These are phyloP conservation scores for Caenorhabditis becei DNA, from an alignment of 2,888 invertebrate species.

Conservation along the genomic window DNA sequence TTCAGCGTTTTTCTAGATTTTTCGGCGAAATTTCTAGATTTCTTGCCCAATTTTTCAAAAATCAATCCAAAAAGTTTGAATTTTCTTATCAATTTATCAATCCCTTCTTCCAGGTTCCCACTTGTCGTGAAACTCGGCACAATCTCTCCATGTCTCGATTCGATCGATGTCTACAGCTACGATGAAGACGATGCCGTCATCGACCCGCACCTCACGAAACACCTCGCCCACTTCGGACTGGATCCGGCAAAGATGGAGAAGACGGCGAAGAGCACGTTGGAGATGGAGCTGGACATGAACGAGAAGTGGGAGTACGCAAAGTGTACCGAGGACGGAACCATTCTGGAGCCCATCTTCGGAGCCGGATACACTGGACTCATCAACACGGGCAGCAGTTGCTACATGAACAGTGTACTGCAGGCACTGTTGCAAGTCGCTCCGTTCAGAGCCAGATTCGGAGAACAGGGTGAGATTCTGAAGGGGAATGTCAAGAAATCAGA, in stretches of 20 bases:
- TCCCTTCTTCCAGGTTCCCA: no score
- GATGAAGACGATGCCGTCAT: conserved; percentile 71
- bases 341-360: conserved; percentile 91
- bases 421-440: conserved; percentile 88
- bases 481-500: no score
- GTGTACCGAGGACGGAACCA: conserved; percentile 91
- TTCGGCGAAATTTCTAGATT: no score
- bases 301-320: conserved; percentile 93
- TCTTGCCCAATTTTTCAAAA: no score
- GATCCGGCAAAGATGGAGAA: conserved; percentile 94
- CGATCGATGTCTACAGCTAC: conserved; percentile 87
- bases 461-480: no score
- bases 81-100: no score
- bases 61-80: no score
- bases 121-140: conserved; percentile 98
- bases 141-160: conserved; percentile 89
- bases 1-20: no score
- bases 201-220: conserved; percentile 90
- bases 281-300: conserved; percentile 95
- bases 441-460: conserved; percentile 87
- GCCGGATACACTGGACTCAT: conserved; percentile 93
- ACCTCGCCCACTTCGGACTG: conserved; percentile 97
- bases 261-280: conserved; percentile 98
- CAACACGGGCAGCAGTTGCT: conserved; percentile 98
- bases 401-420: conserved; percentile 91